Base-by-base conservation (phyloP, 2,888 invertebrate genomes). In the Drosophila pegasa region DNA sequence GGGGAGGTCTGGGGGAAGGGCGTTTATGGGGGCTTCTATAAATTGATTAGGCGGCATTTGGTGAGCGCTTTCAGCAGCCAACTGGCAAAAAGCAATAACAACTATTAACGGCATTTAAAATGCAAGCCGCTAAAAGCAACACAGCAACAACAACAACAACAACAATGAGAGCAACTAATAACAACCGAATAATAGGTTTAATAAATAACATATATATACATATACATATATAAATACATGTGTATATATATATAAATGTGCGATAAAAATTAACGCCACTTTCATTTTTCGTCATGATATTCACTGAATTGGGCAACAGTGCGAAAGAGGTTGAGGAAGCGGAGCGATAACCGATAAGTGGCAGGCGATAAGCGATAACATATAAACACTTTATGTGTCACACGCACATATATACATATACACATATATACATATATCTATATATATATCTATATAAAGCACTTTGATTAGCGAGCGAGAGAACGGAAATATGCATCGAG, bases 11-110 rank as follows among this genome's bases (percentile, higher is more conserved):
- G 12, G 12, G 9, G n/a, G n/a, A 3, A 25, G 8, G 43, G 5
- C 25, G 25, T 1, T n/a, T 12, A 27, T 5, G 10, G 51, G 29
- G 9, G 2, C n/a, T 41, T 41, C 29, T 54, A 50, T 74, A 68
- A 68, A 74, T 78, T 75, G 75, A 78, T 75, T 78, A 58, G 75
- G 61, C 69, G 63, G 63, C 78, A 63, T 60, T 78, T 74, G 61
- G 58, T 54, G 50, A 47, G 14, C 65, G 77, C 50, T 72, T 74
- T 57, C 58, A 55, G 59, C 57, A 55, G 43, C 25, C 50, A 55
- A 59, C 35, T 52, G 51, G 51, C 71, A 56, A 75, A 60, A 62
- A 38, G 35, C 67, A 65, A 35, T 22, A 58, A 33, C 51, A 54
- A 47, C 41, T 43, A 25, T 67, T 52, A 58, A 37, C 54, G 50